phyloP scores from a whole-genome alignment of 2,888 invertebrate genomes.

The Thyatira batis region DNA sequence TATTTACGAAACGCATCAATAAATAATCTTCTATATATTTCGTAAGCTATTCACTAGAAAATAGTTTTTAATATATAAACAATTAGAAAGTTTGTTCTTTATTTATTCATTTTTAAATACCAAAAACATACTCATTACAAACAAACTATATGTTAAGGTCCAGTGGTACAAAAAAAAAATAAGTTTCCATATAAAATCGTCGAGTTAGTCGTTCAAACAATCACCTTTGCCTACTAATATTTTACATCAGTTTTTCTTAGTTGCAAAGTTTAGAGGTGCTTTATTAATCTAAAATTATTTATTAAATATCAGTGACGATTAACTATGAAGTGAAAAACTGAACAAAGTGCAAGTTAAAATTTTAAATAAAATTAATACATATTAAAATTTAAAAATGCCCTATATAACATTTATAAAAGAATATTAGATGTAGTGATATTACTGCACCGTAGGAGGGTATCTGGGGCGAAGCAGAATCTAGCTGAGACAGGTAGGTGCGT shows the following conservation, averaged over 20 bases:
- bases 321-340: not conserved
- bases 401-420: slow-evolving; percentile 1
- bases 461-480: slow-evolving; percentile 36
- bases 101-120: too few species aligned
- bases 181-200: not conserved
- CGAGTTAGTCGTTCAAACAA: not conserved
- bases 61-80: too few species aligned
- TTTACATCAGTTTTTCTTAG: not conserved
- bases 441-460: slow-evolving; percentile 30
- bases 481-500: slow-evolving; percentile 43
- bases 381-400: too few species aligned
- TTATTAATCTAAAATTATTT: not conserved
- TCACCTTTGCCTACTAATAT: not conserved
- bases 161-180: too few species aligned
- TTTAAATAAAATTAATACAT: too few species aligned
- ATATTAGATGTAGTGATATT: slow-evolving; percentile 41
- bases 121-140: too few species aligned
- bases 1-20: slow-evolving; percentile 39
- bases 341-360: not conserved
- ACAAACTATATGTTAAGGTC: too few species aligned
- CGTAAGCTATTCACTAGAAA: slow-evolving; percentile 13
- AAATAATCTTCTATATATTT: slow-evolving; percentile 22
- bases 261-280: not conserved
- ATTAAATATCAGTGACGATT: not conserved
- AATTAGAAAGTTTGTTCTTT: too few species aligned